These are phyloP conservation scores for Urocyon cinereoargenteus DNA, from an alignment of 2,797 vertebrate genomes.

Conservation along the genomic window DNA sequence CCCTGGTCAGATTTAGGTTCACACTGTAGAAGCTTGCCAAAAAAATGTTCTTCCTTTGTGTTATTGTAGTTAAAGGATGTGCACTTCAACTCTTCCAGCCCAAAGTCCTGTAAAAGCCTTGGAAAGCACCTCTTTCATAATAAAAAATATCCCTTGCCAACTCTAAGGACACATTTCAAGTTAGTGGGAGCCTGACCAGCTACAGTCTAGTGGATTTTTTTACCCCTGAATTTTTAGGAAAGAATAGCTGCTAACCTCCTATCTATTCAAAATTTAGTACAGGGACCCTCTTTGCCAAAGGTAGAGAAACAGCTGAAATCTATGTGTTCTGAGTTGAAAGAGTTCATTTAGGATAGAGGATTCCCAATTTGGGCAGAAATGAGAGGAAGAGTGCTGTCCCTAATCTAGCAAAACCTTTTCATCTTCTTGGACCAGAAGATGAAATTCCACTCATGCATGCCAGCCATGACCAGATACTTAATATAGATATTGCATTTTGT, in stretches of 20 bases:
- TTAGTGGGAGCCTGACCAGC: not conserved
- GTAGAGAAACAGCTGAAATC: fast-evolving
- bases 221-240: not conserved
- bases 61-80: fast-evolving
- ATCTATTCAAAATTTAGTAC: not conserved
- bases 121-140: not conserved
- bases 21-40: not conserved
- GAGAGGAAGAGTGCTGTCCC: not conserved
- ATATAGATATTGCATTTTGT: not conserved
- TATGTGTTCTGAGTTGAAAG: not conserved
- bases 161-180: not conserved
- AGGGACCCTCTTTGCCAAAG: not conserved
- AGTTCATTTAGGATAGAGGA: not conserved
- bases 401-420: not conserved
- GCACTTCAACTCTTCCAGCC: not conserved
- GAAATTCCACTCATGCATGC: not conserved
- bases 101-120: not conserved
- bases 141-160: not conserved
- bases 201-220: not conserved
- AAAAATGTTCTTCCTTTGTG: not conserved
- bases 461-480: not conserved
- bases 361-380: not conserved
- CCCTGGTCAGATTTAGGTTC: not conserved
- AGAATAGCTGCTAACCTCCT: not conserved
- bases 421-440: not conserved